A percentile compares a stretch with the other conserved stretches of the same genome.
phyloP scores from a whole-genome alignment of 1,140 invertebrate species.

The Aricia agestis region DNA sequence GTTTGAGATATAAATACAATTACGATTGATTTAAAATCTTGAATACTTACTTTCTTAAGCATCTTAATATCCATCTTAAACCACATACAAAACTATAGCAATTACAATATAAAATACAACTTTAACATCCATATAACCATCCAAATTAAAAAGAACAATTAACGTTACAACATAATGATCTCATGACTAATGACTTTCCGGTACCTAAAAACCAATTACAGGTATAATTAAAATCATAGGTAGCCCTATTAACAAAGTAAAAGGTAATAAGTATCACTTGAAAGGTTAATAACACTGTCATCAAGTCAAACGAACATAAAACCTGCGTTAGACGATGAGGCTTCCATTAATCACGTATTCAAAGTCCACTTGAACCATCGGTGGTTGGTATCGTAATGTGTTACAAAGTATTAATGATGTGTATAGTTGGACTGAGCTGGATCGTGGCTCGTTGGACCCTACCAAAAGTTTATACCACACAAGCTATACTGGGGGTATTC shows the following conservation, averaged over 20 bases:
- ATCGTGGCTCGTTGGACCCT: not conserved
- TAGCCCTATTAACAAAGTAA: conserved; percentile 23
- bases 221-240: not conserved
- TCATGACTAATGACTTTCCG: not conserved
- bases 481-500: no score
- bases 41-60: no score
- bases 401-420: conserved; percentile 19
- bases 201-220: conserved; percentile 5
- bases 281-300: conserved; percentile 44
- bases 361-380: conserved; percentile 37
- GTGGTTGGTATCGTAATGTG: conserved; percentile 17
- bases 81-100: not conserved
- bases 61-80: no score
- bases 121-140: not conserved
- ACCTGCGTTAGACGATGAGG: conserved; percentile 37
- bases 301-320: conserved; percentile 48
- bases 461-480: no score
- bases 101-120: not conserved
- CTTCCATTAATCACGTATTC: conserved; percentile 66
- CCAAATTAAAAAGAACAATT: not conserved
- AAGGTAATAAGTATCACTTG: conserved; percentile 37
- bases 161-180: not conserved
- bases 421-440: not conserved
- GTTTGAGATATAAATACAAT: no score
- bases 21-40: no score